Conservation (phyloP, 2,113 vertebrate genomes). For the Dromas ardeola region DNA sequence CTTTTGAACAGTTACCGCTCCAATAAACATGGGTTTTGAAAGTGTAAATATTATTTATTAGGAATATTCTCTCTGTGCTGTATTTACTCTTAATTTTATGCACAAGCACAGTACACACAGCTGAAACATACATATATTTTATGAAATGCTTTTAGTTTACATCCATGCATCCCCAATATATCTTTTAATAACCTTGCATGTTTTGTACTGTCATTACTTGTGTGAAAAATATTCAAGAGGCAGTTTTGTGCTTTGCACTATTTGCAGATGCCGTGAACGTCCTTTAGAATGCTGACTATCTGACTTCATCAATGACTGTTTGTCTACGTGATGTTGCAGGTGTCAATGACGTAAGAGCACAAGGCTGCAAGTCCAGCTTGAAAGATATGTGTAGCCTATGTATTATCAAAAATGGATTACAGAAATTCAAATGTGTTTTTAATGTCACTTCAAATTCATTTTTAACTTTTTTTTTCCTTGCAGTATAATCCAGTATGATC, state of each 20-base stretch:
- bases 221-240: not conserved
- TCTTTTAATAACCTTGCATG: not conserved
- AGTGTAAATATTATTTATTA: not conserved
- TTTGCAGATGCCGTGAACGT: not conserved
- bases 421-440: conserved; percentile 48
- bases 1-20: not conserved
- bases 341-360: not conserved
- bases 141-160: not conserved
- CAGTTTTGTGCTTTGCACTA: not conserved
- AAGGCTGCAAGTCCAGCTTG: not conserved
- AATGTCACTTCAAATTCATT: conserved; percentile 40
- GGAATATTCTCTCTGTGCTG: not conserved
- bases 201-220: not conserved
- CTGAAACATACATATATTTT: not conserved
- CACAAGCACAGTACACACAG: not conserved
- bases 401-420: conserved; percentile 44
- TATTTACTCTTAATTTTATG: not conserved
- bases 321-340: not conserved
- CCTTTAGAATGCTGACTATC: not conserved
- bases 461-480: not conserved
- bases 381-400: not conserved
- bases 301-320: not conserved
- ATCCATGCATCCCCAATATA: not conserved
- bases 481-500: conserved; percentile 44
- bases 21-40: not conserved